A percentile compares a stretch with the other conserved stretches of the same genome.
Evolutionary conservation across 2,113 vertebrate genomes (phyloP).

Genomic region (Pholis gunnellus): DNA sequence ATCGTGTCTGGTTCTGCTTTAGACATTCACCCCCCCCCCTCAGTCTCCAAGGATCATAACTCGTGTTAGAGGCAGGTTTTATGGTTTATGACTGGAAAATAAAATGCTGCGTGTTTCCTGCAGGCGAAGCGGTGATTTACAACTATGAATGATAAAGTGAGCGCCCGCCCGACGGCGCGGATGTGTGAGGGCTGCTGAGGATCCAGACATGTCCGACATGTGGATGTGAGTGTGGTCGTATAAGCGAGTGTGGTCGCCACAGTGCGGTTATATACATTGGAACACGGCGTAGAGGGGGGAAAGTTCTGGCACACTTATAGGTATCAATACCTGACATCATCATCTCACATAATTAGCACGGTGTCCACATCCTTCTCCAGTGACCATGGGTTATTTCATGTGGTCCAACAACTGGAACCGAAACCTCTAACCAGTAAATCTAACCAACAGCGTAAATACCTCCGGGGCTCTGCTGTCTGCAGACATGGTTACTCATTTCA

Average conservation of each 20-base stretch:
- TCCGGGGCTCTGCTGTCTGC: conserved; percentile 49
- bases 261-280: conserved; percentile 73
- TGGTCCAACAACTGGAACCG: conserved; percentile 73
- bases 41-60: conserved; percentile 79
- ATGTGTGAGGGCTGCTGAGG: conserved; percentile 78
- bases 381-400: conserved; percentile 76
- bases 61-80: conserved; percentile 82
- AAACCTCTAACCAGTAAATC: conserved; percentile 64
- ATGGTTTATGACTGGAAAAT: conserved; percentile 85
- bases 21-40: conserved; percentile 66
- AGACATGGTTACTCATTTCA: conserved; percentile 57
- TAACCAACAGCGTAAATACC: conserved; percentile 68
- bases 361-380: conserved; percentile 81
- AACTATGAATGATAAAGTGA: conserved; percentile 79
- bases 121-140: conserved; percentile 80
- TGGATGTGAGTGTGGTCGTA: conserved; percentile 69
- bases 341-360: conserved; percentile 79
- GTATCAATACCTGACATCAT: conserved; percentile 80
- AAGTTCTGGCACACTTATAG: conserved; percentile 65
- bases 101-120: conserved; percentile 81
- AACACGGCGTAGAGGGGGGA: conserved; percentile 42
- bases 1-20: conserved; percentile 79
- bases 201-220: conserved; percentile 78
- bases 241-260: conserved; percentile 57
- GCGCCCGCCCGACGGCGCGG: conserved; percentile 72